Evolutionary conservation across 2,113 vertebrate species (phyloP), one percentile per base, ranked within the genome.

Genomic region (Peucedramus taeniatus): DNA sequence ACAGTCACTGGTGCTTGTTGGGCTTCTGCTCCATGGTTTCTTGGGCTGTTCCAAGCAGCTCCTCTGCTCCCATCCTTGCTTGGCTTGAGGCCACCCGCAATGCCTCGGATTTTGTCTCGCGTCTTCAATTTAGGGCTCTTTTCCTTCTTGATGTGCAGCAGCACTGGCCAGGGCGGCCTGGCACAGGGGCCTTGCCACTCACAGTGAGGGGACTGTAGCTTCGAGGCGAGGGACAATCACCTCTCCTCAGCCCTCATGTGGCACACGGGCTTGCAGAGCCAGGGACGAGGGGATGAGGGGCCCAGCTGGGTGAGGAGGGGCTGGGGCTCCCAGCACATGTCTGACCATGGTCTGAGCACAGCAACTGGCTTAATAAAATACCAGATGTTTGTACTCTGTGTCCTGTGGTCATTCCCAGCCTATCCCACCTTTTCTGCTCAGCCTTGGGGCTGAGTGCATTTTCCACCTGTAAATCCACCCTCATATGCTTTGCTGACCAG

Each of bases 281-380:
- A 30, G 70, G 50, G 68, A 7, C 0, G 0, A 23, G 8, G 76
- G 53, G 59, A 19, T 0, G 1, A 4, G 56, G 66, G 12, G 15
- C 77, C 83, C 79, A 23, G 57, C 64, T 22, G 60, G 69, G 74
- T 0, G 3, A 57, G 66, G 51, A 59, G 71, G 50, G 31, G 65
- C 74, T 37, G 61, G 59, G 40, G 39, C 51, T 54, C 45, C 81
- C 4, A 4, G 81, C 59, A 9, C 1, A 22, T 60, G 83, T 60
- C 54, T 69, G 75, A 59, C 83, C 71, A 56, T 64, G 89, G 49
- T 83, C 76, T 14, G 4, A 61, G 69, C 88, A 30, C 92, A 16
- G 47, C 6, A 11, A 83, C 76, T 66, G 37, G 94, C 94, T 96
- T 56, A 95, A 96, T 96, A 96, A 96, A 96, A 88, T 21, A 37